Evolutionary conservation across 2,113 vertebrate species (phyloP).

Genomic region (Nestor notabilis): DNA sequence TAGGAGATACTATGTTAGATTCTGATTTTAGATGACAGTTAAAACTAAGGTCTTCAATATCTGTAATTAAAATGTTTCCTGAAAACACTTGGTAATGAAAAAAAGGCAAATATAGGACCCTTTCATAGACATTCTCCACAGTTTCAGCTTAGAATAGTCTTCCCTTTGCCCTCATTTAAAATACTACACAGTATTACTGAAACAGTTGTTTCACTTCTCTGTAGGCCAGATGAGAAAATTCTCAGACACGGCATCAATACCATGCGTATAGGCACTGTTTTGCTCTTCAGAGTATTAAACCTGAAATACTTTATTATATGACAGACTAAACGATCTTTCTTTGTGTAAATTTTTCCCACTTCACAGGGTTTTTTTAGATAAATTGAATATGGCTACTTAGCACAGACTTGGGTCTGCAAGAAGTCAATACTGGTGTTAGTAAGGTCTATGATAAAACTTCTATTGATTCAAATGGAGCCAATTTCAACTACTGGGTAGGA

Average conservation of each 20-base stretch:
- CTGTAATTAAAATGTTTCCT: conserved; percentile 15
- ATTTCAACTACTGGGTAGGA: background rate
- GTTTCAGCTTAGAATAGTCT: background rate
- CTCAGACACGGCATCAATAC: background rate
- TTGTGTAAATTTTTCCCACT: background rate
- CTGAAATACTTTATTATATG: background rate
- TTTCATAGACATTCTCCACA: background rate
- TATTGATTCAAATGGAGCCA: background rate
- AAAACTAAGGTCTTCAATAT: conserved; percentile 39
- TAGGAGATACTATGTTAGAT: background rate
- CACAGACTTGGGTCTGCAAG: background rate
- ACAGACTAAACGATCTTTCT: background rate
- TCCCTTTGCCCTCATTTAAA: background rate
- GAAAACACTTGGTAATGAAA: conserved; percentile 22
- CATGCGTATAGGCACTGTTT: background rate
- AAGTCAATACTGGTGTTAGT: background rate
- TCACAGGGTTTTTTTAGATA: background rate
- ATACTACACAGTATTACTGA: background rate
- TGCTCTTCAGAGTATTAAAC: background rate
- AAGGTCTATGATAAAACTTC: background rate
- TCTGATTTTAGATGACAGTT: conserved; percentile 25
- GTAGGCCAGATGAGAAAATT: background rate
- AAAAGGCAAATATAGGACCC: background rate
- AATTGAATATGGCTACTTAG: background rate
- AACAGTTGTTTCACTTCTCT: background rate